Evolutionary conservation across 1,140 invertebrate species (phyloP).

Genomic region (Paramacrobiotus metropolitanus): DNA sequence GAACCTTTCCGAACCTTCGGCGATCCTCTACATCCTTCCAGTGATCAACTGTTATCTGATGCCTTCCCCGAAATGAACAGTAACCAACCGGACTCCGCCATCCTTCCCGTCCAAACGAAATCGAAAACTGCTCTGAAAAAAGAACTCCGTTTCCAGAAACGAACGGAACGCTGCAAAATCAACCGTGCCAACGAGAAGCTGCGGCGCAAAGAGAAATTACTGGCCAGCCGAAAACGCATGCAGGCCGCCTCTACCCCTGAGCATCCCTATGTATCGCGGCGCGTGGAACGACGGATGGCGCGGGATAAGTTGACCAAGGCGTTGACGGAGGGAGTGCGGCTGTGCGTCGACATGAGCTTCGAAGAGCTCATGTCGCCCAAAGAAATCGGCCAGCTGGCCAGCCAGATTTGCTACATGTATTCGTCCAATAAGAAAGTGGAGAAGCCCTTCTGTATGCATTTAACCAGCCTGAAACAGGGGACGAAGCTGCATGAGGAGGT

Average conservation of each 20-base stretch:
- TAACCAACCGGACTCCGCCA: no score
- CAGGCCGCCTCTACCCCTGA: not conserved
- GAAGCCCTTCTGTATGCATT: not conserved
- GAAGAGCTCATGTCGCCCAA: not conserved
- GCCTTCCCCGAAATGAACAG: no score
- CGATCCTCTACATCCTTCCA: no score
- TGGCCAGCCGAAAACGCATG: not conserved
- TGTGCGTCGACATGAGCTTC: not conserved
- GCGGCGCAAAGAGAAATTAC: not conserved
- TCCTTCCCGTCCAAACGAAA: not conserved
- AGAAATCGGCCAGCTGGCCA: constrained; percentile 3
- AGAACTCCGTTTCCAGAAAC: not conserved
- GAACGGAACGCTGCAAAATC: not conserved
- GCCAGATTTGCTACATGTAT: constrained; percentile 2
- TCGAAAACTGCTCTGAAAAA: not conserved
- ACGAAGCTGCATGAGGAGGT: not conserved
- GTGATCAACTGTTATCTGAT: no score
- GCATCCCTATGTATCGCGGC: not conserved
- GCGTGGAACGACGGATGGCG: not conserved
- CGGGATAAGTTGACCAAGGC: not conserved
- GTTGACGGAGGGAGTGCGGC: not conserved
- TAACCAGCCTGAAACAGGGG: not conserved
- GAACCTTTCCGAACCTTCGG: no score
- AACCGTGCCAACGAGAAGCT: not conserved
- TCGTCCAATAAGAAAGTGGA: not conserved